phyloP scores from a whole-genome alignment of 2,888 invertebrate species.

The Adelphocoris suturalis region DNA sequence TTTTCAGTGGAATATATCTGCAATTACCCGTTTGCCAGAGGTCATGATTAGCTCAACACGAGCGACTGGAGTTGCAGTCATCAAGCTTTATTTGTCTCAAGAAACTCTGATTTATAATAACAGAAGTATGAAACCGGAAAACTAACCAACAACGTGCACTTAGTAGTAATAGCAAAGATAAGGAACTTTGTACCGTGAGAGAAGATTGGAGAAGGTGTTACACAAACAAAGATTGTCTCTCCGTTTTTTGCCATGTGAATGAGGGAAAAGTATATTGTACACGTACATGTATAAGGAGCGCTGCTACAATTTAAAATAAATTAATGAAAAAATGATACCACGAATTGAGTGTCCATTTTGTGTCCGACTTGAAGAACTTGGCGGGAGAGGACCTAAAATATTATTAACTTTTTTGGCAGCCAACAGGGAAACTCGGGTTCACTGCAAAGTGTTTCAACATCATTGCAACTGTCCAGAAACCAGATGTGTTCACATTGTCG shows the following conservation, averaged over 20 bases:
- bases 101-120: too few relatives aligned
- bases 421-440: not conserved
- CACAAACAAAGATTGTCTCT: not conserved
- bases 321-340: slow-evolving; percentile 8
- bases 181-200: not conserved
- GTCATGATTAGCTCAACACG: not conserved
- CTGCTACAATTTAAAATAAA: not conserved
- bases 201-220: not conserved
- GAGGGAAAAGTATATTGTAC: too few relatives aligned
- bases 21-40: not conserved
- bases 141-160: not conserved
- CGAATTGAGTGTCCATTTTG: not conserved
- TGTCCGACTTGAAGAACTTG: not conserved
- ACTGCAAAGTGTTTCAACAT: not conserved
- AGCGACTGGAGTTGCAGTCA: not conserved
- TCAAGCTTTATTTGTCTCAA: too few relatives aligned
- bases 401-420: not conserved
- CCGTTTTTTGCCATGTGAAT: too few relatives aligned
- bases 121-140: too few relatives aligned
- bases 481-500: not conserved
- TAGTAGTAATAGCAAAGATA: not conserved
- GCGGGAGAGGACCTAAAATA: slow-evolving; percentile 15
- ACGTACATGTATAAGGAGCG: not conserved
- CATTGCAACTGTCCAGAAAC: not conserved
- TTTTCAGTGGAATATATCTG: too few relatives aligned